These are phyloP conservation scores for Aphelocoma coerulescens DNA, from an alignment of 2,113 vertebrate species.

Conservation along the genomic window DNA sequence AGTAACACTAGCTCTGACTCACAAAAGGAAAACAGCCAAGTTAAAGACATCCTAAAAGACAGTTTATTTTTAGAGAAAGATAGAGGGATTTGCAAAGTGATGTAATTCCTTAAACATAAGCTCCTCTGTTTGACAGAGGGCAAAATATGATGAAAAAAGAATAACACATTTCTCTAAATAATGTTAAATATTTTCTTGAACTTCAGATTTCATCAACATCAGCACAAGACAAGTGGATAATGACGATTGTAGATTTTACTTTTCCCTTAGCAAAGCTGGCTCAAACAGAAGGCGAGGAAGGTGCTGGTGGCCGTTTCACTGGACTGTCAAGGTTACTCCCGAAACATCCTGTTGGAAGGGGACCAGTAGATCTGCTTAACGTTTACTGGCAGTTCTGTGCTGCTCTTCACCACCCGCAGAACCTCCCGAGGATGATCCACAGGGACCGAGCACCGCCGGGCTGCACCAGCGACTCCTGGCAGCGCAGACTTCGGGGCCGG, in stretches of 20 bases:
- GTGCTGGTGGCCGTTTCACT: not conserved
- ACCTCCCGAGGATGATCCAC: not conserved
- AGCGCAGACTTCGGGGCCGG: not conserved
- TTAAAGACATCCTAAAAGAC: not conserved
- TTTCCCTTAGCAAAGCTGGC: not conserved
- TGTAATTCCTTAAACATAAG: not conserved
- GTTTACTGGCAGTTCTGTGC: not conserved
- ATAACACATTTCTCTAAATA: not conserved
- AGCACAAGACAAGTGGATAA: not conserved
- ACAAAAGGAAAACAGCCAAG: not conserved
- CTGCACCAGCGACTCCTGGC: not conserved
- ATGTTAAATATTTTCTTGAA: not conserved
- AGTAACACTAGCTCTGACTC: conserved; percentile 1
- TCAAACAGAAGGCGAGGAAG: not conserved
- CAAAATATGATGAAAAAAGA: not conserved
- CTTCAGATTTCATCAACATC: not conserved
- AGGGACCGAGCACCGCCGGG: not conserved
- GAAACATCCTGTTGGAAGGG: rapidly evolving
- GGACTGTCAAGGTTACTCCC: not conserved
- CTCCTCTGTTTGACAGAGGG: not conserved
- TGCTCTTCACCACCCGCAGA: not conserved
- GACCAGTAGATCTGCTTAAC: not conserved
- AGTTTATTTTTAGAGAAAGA: not conserved
- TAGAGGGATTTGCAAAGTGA: not conserved
- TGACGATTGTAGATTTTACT: not conserved